Evolutionary conservation across 1,140 invertebrate genomes (phyloP).

Genomic region (Acyrthosiphon pisum): DNA sequence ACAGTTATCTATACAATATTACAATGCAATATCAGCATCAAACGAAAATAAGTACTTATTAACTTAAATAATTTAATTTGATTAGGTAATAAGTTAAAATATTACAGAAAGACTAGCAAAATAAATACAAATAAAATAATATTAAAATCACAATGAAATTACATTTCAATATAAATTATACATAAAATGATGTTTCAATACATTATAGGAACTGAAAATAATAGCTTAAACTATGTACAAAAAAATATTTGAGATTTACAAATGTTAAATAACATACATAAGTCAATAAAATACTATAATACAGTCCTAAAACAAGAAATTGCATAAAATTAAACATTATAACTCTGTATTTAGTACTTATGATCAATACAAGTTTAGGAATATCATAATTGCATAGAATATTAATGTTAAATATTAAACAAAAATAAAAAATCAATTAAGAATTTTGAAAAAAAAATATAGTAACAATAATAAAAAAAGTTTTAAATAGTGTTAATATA

Average conservation of each 20-base stretch:
- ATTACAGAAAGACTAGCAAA: not conserved
- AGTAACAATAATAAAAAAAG: not conserved
- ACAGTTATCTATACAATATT: not conserved
- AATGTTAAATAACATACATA: not conserved
- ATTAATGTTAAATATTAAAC: not conserved
- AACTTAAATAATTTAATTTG: not conserved
- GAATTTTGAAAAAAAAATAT: not conserved
- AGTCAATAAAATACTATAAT: not conserved
- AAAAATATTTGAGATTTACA: not conserved
- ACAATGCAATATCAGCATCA: not conserved
- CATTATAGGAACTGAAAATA: constrained; percentile 12
- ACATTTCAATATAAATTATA: not conserved
- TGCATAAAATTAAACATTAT: not conserved
- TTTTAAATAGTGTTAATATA: not conserved
- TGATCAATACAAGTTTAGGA: not conserved
- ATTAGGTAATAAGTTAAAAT: not conserved
- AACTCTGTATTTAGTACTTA: not conserved
- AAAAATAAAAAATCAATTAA: not conserved
- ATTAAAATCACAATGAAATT: constrained; percentile 1
- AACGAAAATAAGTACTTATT: not conserved
- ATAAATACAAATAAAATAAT: not conserved
- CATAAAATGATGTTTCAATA: not conserved
- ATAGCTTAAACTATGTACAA: not conserved
- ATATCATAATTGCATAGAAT: not conserved
- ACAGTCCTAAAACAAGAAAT: not conserved